Evolutionary conservation across 2,113 vertebrate genomes (phyloP), one percentile per base, ranked within the genome.

Genomic region (Leucosticte australis): DNA sequence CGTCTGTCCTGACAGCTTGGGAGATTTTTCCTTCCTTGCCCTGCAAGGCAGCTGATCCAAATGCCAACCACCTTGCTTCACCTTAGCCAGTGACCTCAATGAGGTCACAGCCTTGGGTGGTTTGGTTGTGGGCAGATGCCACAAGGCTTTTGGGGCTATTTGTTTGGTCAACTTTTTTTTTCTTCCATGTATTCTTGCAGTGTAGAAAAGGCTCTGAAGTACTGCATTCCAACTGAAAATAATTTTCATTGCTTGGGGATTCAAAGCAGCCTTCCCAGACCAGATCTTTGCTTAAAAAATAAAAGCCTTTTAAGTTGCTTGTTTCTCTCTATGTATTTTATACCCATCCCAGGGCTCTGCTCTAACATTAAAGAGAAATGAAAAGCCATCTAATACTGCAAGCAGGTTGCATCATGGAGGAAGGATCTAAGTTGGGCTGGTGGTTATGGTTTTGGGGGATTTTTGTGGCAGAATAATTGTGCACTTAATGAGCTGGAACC

Each of bases 291-390:
- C 94, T 91, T 96, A 89, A 95, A 96, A 95, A 94, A 87, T 89
- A 71, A 94, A 86, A 94, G 78, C 64, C 69, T 94, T 96, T 96
- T 95, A 96, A 96, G 91, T 92, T 93, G 67, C 92, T 97, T 96
- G 62, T 91, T 97, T 95, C 94, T 96, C 35, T 83, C 65, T 94
- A 65, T 93, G 74, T 93, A 41, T 85, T 92, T 94, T 96, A 68
- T 88, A 78, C 65, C 37, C n/a, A 1, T 95, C 93, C 90, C 94
- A 85, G 81, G 88, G 91, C 93, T 95, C 78, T 93, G 64, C 68
- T 95, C 69, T 82, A 85, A 87, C 80, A 93, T 96, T 95, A 95
- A 94, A 96, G 86, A 78, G 75, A 92, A 93, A 97, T 92, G 83
- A 95, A 94, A 96, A 95, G 75, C 49, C 67, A 78, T 93, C 87